Percentiles rank a stretch among this genome's conserved stretches.
These are phyloP conservation scores for Scopus umbretta DNA, from an alignment of 2,113 vertebrate genomes.

Conservation along the genomic window DNA sequence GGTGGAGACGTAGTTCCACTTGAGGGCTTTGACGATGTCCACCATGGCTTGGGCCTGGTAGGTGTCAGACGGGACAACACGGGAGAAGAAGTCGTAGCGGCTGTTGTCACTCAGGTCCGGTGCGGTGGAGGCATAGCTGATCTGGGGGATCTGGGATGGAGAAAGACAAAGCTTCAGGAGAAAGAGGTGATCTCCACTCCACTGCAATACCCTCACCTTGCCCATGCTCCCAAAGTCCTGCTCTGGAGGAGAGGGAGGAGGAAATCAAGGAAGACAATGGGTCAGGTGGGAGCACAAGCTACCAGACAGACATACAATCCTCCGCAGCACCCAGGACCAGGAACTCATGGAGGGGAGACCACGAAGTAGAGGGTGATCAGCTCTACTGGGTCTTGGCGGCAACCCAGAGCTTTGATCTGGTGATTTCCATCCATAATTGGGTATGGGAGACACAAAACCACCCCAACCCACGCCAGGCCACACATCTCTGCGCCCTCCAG, in stretches of 20 bases:
- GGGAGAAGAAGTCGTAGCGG: constrained; percentile 96
- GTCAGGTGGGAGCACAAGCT: too few relatives aligned
- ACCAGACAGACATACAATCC: background rate
- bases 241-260: background rate
- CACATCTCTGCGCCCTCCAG: background rate
- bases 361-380: background rate
- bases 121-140: constrained; percentile 95
- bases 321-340: background rate
- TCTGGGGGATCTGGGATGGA: constrained; percentile 86
- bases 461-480: background rate
- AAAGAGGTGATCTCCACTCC: background rate
- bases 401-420: background rate
- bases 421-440: background rate
- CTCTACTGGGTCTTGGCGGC: background rate
- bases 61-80: constrained; percentile 92
- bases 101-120: constrained; percentile 95
- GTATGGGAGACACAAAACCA: background rate
- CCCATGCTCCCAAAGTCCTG: background rate
- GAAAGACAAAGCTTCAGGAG: background rate
- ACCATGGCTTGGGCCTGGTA: constrained; percentile 98
- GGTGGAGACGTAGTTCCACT: constrained; percentile 96
- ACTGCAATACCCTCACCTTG: background rate
- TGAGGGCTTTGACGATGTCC: constrained; percentile 93
- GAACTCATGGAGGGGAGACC: background rate
- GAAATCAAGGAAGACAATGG: background rate